phyloP scores from a whole-genome alignment of 2,888 invertebrate genomes.

The Stictocephala bisonia region DNA sequence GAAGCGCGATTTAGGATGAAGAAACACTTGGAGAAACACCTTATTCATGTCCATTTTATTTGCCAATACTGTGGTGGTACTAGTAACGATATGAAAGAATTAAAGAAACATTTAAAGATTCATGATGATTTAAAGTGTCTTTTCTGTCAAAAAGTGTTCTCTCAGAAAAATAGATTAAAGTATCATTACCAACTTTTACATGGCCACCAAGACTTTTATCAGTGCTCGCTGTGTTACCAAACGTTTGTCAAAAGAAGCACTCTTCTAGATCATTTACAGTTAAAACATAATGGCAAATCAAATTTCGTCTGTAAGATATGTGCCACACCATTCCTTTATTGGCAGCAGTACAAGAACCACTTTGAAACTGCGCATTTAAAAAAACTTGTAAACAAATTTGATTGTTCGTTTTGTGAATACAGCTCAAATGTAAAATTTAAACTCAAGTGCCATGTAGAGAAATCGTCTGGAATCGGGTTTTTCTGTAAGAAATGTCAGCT shows the following conservation, averaged over 20 bases:
- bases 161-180: conserved; percentile 11
- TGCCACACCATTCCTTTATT: conserved; percentile 16
- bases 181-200: conserved; percentile 26
- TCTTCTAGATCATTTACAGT: conserved; percentile 8
- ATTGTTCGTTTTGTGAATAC: conserved; percentile 24
- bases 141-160: conserved; percentile 11
- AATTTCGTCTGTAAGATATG: conserved; percentile 13
- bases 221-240: conserved; percentile 23
- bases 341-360: neutral
- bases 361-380: conserved; percentile 3
- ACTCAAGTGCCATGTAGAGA: conserved; percentile 29
- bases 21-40: conserved; percentile 12
- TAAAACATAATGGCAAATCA: conserved; percentile 8
- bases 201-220: conserved; percentile 33
- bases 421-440: neutral
- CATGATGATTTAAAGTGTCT: conserved; percentile 30
- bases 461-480: conserved; percentile 12
- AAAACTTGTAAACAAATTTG: neutral
- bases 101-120: neutral
- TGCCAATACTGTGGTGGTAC: conserved; percentile 18
- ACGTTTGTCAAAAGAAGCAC: neutral
- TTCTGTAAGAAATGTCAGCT: conserved; percentile 20
- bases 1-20: conserved; percentile 25
- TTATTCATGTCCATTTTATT: neutral
- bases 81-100: neutral